Evolutionary conservation across 2,888 invertebrate genomes (phyloP).

Genomic region (Apomyelois bistriatella): DNA sequence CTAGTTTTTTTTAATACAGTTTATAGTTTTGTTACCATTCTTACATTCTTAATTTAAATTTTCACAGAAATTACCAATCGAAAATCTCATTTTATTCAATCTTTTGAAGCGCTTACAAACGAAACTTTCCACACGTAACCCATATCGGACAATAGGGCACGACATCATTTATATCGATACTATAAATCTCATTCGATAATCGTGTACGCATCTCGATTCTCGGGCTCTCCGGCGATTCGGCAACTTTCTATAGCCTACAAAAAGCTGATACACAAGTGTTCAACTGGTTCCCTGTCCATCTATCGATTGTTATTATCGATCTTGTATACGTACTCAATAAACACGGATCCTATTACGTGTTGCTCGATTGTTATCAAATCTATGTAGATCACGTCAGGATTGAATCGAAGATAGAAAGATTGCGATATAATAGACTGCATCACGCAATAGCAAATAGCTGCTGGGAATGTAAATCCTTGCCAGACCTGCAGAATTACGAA

Average conservation of each 20-base stretch:
- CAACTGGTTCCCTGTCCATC: constrained; percentile 38
- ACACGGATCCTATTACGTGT: constrained; percentile 26
- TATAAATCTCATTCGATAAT: constrained; percentile 36
- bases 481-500: background rate
- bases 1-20: too few relatives aligned
- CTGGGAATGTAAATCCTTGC: constrained; percentile 7
- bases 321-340: constrained; percentile 25
- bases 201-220: constrained; percentile 26
- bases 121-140: constrained; percentile 24
- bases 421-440: constrained; percentile 5
- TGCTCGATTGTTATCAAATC: constrained; percentile 16
- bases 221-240: constrained; percentile 30
- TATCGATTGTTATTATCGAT: constrained; percentile 39
- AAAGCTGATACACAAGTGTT: constrained; percentile 41
- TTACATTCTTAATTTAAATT: background rate
- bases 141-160: constrained; percentile 20
- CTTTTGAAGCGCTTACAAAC: constrained; percentile 13
- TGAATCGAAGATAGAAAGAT: constrained; percentile 14
- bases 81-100: background rate
- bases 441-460: constrained; percentile 9
- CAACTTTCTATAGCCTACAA: constrained; percentile 59
- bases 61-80: background rate
- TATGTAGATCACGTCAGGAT: constrained; percentile 18
- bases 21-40: background rate
- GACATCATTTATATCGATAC: constrained; percentile 29